Evolutionary conservation across 2,113 vertebrate genomes (phyloP), one percentile per base, ranked within the genome.

Genomic region (Calypte anna): DNA sequence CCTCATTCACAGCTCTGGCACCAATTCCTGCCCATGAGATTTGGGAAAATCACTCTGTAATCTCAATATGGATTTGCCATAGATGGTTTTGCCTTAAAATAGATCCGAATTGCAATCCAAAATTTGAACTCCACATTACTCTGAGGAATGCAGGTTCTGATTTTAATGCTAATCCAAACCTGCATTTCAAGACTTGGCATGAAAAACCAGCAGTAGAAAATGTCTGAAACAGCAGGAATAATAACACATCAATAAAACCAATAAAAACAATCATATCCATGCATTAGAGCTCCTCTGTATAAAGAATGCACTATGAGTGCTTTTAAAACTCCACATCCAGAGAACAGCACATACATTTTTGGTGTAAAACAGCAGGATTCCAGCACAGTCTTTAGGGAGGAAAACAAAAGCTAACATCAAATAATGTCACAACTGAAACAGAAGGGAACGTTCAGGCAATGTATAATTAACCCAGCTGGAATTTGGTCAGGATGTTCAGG

Each of bases 401-500:
- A 23, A 88, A 84, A 54, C 31, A 43, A 91, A 90, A 93, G 90
- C 50, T 50, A 73, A 57, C 80, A 88, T 86, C 69, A 86, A 93
- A 91, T 53, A 78, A 7, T 20, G 16, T 72, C 83, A 90, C 73
- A 75, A 7, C 38, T 82, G 92, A 86, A 93, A 61, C 38, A 90
- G 53, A 82, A 27, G 24, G 73, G 44, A 78, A n/a, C 31, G 51
- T 36, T 88, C 33, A 76, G 68, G 69, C 40, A 91, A 43, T 0
- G 0, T 90, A 50, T 69, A 88, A 95, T 96, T 97, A 96, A 90
- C 69, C 40, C 90, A 72, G 73, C 58, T 86, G 88, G 91, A 97
- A 91, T 83, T 81, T 78, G 88, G 76, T 88, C 86, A 90, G 90
- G 77, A 93, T 91, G 54, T 96, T 76, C 93, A 96, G 82, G 88